These are phyloP conservation scores for Hystrix cristata DNA, from an alignment of 2,113 vertebrate genomes.

Conservation along the genomic window DNA sequence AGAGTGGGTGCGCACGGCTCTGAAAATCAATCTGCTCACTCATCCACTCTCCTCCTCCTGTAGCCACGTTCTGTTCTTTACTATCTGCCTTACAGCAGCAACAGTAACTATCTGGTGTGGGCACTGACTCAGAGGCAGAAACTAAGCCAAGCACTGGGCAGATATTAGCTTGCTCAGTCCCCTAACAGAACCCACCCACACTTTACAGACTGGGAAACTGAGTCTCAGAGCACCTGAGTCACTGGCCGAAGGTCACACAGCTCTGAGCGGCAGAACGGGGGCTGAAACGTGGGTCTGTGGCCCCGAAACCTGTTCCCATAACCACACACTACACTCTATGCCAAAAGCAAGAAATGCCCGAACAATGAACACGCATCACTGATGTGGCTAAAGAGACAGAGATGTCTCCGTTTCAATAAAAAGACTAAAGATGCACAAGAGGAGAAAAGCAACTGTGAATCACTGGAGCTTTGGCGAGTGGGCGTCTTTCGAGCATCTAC, in stretches of 20 bases:
- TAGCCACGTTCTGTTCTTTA: neutral
- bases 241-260: neutral
- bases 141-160: neutral
- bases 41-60: neutral
- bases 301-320: neutral
- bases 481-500: neutral
- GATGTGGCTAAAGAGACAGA: neutral
- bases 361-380: fast-evolving
- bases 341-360: neutral
- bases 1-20: neutral
- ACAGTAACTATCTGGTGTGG: neutral
- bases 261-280: neutral
- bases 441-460: neutral
- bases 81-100: neutral
- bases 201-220: neutral
- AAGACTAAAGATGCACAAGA: neutral
- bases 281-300: fast-evolving
- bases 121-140: neutral
- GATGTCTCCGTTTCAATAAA: neutral
- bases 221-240: neutral
- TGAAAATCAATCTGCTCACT: neutral
- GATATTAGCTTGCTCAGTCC: neutral
- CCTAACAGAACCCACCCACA: neutral
- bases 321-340: fast-evolving
- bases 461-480: neutral